Percentiles rank a stretch among this genome's conserved stretches.
Evolutionary conservation across 2,113 vertebrate genomes (phyloP).

Genomic region (Chloropsis hardwickii): DNA sequence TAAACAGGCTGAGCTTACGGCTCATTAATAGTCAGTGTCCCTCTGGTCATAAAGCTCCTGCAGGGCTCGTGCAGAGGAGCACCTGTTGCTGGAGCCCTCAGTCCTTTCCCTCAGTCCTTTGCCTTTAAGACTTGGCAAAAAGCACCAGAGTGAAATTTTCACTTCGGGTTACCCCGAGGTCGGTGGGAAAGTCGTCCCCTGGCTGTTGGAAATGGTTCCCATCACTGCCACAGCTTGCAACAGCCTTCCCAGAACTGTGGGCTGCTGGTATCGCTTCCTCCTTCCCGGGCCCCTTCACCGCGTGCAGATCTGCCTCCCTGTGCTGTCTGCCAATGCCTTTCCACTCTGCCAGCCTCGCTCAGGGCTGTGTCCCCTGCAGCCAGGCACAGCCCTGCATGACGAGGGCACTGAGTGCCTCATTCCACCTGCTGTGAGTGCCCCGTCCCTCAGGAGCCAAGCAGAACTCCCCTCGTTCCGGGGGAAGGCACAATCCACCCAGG

Average conservation of each 20-base stretch:
- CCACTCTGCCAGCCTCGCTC: background rate
- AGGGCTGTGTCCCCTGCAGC: fast-evolving
- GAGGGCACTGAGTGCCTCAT: background rate
- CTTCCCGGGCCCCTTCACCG: background rate
- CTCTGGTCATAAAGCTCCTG: conserved; percentile 3
- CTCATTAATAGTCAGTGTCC: background rate
- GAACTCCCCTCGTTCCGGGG: background rate
- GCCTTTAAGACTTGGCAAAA: background rate
- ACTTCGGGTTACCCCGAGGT: background rate
- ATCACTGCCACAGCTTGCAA: background rate
- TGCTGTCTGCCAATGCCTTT: background rate
- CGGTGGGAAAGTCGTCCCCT: background rate
- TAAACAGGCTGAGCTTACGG: background rate
- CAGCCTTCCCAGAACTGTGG: background rate
- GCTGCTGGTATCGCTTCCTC: background rate
- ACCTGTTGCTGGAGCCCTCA: background rate
- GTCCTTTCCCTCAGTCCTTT: background rate
- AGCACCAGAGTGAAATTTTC: background rate
- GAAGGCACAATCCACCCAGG: background rate
- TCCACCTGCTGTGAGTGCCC: background rate
- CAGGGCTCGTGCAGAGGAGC: background rate
- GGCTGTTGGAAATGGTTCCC: background rate
- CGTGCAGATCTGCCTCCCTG: background rate
- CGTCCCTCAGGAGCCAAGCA: background rate
- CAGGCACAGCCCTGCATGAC: background rate